Evolutionary conservation across 2,113 vertebrate genomes (phyloP), one percentile per base, ranked within the genome.

Genomic region (Craseonycteris thonglongyai): DNA sequence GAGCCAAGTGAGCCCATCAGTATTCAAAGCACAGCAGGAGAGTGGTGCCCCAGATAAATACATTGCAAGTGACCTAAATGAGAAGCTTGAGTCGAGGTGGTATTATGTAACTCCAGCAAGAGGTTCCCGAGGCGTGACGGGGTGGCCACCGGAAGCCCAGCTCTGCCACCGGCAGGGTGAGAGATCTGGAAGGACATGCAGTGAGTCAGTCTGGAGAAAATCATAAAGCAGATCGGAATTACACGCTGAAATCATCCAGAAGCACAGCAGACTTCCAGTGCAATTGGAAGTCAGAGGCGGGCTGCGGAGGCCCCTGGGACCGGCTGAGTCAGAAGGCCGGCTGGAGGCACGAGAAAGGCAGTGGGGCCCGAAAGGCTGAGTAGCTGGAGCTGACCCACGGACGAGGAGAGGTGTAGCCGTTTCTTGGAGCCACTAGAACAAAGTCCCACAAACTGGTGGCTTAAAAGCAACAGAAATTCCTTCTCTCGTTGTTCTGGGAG

Each of bases 21-120:
- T 54, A 85, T 69, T 88, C 63, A 97, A 94, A 93, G 58, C 45
- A 91, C 88, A 66, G 88, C 91, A 94, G 91, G 79, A 80, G 12
- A 56, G 82, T 5, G 22, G 16, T 92, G 93, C 38, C 94, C 95
- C 82, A 96, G 96, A 97, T 95, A 96, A 95, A 59, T 21, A 11
- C 40, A 51, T 38, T 80, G 63, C 63, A 42, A 42, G 86, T 68
- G 86, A 96, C 96, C 96, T 94, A 94, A 22, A 96, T 80, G 65
- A 75, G 79, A 51, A 47, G 35, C 42, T 68, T 26, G 49, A 54
- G 49, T 54, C 83, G 13, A 80, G 74, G 22, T 26, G 22, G 3
- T 15, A 24, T 92, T 86, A 54, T 13, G 24, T 59, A 94, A 95
- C 61, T 15, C 30, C 61, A 30, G 86, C 16, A 54, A 80, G 45